Conservation (phyloP, 1,140 invertebrate species). For the Megalonaias nervosa region DNA sequence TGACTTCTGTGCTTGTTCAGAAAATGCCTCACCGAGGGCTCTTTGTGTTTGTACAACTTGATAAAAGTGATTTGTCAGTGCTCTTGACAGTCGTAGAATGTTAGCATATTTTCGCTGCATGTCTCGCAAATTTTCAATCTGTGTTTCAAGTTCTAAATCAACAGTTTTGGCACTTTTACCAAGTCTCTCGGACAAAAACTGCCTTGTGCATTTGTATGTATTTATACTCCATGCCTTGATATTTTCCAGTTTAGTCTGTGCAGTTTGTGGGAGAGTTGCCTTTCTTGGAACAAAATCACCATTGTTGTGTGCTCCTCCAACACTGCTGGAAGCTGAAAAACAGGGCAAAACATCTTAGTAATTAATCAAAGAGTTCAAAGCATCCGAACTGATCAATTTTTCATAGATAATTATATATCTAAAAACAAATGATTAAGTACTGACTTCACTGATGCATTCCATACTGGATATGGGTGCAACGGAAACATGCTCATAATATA, state of each 20-base stretch:
- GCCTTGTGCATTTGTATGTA: slow-evolving; percentile 97
- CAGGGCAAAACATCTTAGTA: too few species aligned
- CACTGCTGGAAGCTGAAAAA: neutral
- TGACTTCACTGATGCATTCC: too few species aligned
- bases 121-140: slow-evolving; percentile 92
- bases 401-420: too few species aligned
- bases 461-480: too few species aligned
- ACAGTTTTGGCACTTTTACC: slow-evolving; percentile 92
- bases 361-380: neutral
- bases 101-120: slow-evolving; percentile 95
- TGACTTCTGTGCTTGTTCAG: slow-evolving; percentile 94
- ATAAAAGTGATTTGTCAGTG: slow-evolving; percentile 90
- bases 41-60: slow-evolving; percentile 89
- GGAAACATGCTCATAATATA: too few species aligned
- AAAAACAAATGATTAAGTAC: too few species aligned
- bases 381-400: too few species aligned
- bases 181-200: slow-evolving; percentile 94
- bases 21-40: slow-evolving; percentile 87
- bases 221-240: slow-evolving; percentile 97
- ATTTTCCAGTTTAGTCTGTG: slow-evolving; percentile 79
- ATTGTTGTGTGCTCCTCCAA: slow-evolving; percentile 38
- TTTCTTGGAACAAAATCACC: slow-evolving; percentile 60
- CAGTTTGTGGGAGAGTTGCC: slow-evolving; percentile 52
- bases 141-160: slow-evolving; percentile 91
- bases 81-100: slow-evolving; percentile 87